Conservation (phyloP, 2,797 vertebrate genomes). For the Enteromius fasciolatus region DNA sequence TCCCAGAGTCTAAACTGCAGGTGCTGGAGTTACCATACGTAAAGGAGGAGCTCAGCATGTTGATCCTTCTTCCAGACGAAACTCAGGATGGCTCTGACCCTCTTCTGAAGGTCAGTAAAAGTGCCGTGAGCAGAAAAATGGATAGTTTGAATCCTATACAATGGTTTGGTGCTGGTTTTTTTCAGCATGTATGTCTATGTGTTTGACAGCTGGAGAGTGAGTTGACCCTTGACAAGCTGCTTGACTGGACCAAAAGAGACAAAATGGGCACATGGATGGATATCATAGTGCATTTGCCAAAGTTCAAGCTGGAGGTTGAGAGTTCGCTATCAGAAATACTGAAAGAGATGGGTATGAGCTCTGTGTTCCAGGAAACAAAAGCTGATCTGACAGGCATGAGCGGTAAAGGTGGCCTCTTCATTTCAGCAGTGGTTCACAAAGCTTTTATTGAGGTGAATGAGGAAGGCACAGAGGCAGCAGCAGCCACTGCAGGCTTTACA, state of each 20-base stretch:
- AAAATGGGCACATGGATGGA: conserved; percentile 74
- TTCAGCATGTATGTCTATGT: conserved; percentile 23
- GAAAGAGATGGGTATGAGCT: conserved; percentile 77
- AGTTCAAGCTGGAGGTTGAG: conserved; percentile 88
- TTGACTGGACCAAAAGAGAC: conserved; percentile 82
- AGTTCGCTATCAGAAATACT: conserved; percentile 81
- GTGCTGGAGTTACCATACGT: conserved; percentile 85
- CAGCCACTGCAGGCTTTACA: conserved; percentile 46
- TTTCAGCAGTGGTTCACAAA: conserved; percentile 89
- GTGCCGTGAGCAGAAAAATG: background rate
- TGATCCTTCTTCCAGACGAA: conserved; percentile 83
- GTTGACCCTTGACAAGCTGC: conserved; percentile 82
- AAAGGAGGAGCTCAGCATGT: conserved; percentile 83
- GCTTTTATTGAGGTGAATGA: conserved; percentile 94
- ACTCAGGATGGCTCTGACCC: conserved; percentile 71
- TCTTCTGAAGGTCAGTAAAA: conserved; percentile 78
- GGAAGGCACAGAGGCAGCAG: conserved; percentile 91
- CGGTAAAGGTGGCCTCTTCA: conserved; percentile 75
- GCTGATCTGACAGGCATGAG: conserved; percentile 91
- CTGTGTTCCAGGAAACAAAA: conserved; percentile 77
- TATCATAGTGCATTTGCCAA: conserved; percentile 81
- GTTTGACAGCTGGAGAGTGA: conserved; percentile 82
- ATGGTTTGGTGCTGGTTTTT: background rate
- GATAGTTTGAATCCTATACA: background rate
- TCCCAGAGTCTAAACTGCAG: conserved; percentile 73